phyloP scores from a whole-genome alignment of 2,797 vertebrate species.

The Fistularia tabacaria region DNA sequence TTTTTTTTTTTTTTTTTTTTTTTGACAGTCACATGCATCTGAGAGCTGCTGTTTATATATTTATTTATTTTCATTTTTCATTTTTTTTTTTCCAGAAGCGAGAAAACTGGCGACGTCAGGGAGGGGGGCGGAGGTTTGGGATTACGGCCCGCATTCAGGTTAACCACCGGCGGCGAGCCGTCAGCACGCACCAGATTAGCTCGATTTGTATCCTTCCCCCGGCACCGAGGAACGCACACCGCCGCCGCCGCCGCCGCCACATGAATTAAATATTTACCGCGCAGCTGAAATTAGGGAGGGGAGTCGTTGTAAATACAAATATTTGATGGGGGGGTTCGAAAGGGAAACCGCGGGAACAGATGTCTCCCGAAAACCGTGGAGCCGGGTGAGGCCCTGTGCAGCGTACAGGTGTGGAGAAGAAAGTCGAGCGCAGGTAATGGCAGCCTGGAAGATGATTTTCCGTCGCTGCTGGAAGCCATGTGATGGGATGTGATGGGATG shows the following conservation, averaged over 20 bases:
- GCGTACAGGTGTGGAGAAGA: conserved; percentile 34
- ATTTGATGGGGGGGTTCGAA: conserved; percentile 41
- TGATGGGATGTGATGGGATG: too few species aligned
- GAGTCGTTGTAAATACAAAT: conserved; percentile 47
- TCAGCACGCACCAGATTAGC: conserved; percentile 65
- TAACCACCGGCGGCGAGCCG: conserved; percentile 60
- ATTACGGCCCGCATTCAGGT: conserved; percentile 63
- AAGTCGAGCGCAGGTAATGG: conserved; percentile 2
- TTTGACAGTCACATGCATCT: conserved; percentile 44
- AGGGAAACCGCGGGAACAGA: conserved; percentile 30
- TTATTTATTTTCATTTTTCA: conserved; percentile 4
- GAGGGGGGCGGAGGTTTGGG: conserved; percentile 48
- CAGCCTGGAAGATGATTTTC: too few species aligned
- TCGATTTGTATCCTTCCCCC: conserved; percentile 52
- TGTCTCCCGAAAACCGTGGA: conserved; percentile 9
- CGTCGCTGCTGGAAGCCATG: too few species aligned
- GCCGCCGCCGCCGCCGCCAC: too few species aligned
- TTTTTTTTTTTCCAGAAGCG: conserved; percentile 34
- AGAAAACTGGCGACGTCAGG: conserved; percentile 51
- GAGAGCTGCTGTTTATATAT: conserved; percentile 15
- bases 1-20: conserved; percentile 34
- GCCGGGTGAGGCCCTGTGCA: conserved; percentile 14
- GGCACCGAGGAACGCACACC: too few species aligned
- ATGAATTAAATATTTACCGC: conserved; percentile 56
- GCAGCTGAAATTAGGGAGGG: conserved; percentile 33